These are phyloP conservation scores for Acrossocheilus fasciatus DNA, from an alignment of 2,797 vertebrate genomes.

Conservation along the genomic window DNA sequence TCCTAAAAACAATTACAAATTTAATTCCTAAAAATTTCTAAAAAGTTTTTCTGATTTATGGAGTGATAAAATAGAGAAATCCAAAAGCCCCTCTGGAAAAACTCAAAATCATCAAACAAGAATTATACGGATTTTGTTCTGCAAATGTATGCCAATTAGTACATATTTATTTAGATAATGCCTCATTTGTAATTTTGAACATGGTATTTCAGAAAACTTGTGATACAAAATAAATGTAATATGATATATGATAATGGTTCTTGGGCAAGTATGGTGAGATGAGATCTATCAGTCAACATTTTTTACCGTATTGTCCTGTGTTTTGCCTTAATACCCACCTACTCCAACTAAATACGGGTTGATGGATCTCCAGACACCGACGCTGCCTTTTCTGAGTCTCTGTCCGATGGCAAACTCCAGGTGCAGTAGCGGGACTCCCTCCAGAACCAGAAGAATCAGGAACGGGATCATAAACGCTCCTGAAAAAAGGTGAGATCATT, in stretches of 20 bases:
- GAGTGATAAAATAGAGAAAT: neutral
- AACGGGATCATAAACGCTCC: constrained; percentile 98
- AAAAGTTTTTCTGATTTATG: neutral
- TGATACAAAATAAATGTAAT: neutral
- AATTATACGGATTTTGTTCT: neutral
- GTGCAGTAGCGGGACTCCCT: constrained; percentile 90
- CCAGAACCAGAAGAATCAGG: constrained; percentile 91
- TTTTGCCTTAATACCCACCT: constrained; percentile 79
- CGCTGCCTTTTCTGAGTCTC: constrained; percentile 87
- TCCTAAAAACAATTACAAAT: too few relatives aligned
- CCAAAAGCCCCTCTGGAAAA: too few relatives aligned
- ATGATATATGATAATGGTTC: too few relatives aligned
- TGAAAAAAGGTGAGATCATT: constrained; percentile 65
- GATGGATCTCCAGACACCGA: constrained; percentile 89
- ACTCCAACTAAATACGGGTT: constrained; percentile 87
- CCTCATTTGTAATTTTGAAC: neutral
- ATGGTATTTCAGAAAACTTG: neutral
- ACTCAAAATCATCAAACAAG: too few relatives aligned
- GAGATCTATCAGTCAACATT: neutral
- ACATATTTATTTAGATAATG: neutral
- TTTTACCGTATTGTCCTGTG: neutral
- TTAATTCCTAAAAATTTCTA: too few relatives aligned
- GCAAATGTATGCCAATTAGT: neutral
- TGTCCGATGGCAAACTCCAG: constrained; percentile 97
- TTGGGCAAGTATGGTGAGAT: neutral